Conservation (phyloP, 1,140 invertebrate genomes). For the Bombus superbus region DNA sequence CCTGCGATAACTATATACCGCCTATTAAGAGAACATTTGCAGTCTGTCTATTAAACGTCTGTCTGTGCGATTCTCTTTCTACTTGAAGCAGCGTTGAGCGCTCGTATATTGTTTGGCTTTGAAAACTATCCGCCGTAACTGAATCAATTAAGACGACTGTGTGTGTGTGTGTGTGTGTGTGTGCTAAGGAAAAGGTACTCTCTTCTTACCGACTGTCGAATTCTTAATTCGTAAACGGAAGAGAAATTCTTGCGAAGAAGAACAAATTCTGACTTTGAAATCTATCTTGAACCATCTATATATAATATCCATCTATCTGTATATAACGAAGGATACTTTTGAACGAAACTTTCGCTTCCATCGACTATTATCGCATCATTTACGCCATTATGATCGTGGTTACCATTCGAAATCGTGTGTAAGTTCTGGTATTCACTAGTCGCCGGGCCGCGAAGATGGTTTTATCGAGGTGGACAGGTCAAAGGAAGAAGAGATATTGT, state of each 20-base stretch:
- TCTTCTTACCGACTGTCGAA: not conserved
- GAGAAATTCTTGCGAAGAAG: too few species aligned
- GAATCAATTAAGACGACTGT: not conserved
- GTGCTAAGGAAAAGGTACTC: not conserved
- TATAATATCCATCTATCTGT: too few species aligned
- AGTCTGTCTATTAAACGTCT: not conserved
- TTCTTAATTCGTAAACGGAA: not conserved
- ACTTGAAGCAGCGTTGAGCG: not conserved
- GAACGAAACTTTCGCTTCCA: not conserved
- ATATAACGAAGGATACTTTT: too few species aligned
- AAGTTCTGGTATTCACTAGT: not conserved
- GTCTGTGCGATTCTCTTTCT: not conserved
- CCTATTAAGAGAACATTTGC: not conserved
- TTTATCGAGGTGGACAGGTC: not conserved
- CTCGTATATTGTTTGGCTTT: not conserved
- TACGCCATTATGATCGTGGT: not conserved
- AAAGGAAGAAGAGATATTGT: conserved; percentile 40
- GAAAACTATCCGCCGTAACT: not conserved
- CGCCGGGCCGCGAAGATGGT: not conserved
- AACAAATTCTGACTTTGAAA: too few species aligned
- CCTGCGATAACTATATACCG: not conserved
- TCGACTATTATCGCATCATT: not conserved
- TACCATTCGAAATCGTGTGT: not conserved
- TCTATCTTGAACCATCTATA: too few species aligned
- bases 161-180: too few species aligned